Evolutionary conservation across 2,888 invertebrate genomes (phyloP), one percentile per base, ranked within the genome.

Genomic region (Rhagium mordax): DNA sequence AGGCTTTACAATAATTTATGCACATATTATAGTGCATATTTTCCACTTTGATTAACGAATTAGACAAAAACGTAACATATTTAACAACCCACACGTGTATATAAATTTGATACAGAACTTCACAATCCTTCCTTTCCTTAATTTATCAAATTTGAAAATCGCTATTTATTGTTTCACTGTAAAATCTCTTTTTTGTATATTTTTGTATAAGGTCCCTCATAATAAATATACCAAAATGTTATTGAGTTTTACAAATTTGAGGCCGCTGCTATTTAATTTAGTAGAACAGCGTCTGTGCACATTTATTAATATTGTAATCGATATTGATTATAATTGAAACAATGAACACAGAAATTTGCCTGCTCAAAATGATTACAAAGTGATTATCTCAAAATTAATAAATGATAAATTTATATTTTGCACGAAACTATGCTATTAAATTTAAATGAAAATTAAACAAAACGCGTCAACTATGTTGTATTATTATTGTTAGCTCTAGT

Each of bases 401-500:
- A 51, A 16, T 51, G 24, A 55, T 55, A 24, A 55, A 55, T 55
- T 24, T 55, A 10, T 20, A 3, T 18, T 55, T 1, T 55, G 27
- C 27, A 55, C n/a, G 24, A 55, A 55, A 55, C n/a, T 55, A n/a
- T 55, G n/a, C 20, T 55, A n/a, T 55, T 24, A 10, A 24, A 24
- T 8, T 55, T 55, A n/a, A 55, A 55, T 24, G 55, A 24, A 55
- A 21, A 55, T 55, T 55, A 55, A 55, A 55, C 27, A 55, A 21
- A 24, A 55, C 27, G 2, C 27, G 24, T 55, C 55, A 24, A 55
- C 4, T 24, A 55, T 55, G 27, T 21, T 55, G 24, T 27, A 55
- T 55, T 55, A 24, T 20, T 24, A 55, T 55, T 55, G 55, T 55
- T 55, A 13, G 20, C 55, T 15, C 4, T 24, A n/a, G 27, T 24